Base-by-base conservation (phyloP, 2,797 vertebrate species). In the Acipenser transmontanus region DNA sequence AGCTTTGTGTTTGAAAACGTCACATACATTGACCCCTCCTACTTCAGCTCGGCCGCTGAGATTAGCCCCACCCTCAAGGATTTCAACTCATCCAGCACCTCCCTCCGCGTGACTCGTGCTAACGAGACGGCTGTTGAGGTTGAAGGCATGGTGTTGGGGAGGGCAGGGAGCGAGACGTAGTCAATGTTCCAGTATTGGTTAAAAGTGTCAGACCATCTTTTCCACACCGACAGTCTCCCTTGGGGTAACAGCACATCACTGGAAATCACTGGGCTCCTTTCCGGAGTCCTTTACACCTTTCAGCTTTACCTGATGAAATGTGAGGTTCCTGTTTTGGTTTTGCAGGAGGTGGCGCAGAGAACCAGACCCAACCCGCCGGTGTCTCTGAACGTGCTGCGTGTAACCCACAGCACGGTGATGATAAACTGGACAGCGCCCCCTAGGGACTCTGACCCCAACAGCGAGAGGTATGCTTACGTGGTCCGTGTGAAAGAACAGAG, bases 1-100 rank as follows among this genome's bases (percentile, higher is more conserved):
- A 50, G 54, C n/a, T 69, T 69, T 62, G 49, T 69, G 8, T 69
- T 69, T 69, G 63, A 49, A 47, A 47, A 62, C 34, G 7, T 62
- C 7, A 54, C 59, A 8, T 34, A 47, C 1, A 47, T 65, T 9
- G 49, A 56, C 4, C 13, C 12, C 12, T 47, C 63, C 59, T 65
- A 20, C 59, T 69, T 69, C n/a, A 66, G 48, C 47, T 61, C 68
- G 56, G 64, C 56, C 6, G 13, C 47, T 12, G 68, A 69, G 8
- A 69, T 69, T 12, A 13, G 59, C 59, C 62, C 10, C 9, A 11
- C 56, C 12, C 50, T 69, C 8, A 9, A 14, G 49, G 13, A 66
- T 47, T 17, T 66, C 5, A 66, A 66, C 50, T 69, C 64, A n/a
- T 52, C 64, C 34, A 66, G 48, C 34, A n/a, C n/a, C 5, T 8